Base-by-base conservation (phyloP, 2,113 vertebrate species). In the Leptobrachium ailaonicum region DNA sequence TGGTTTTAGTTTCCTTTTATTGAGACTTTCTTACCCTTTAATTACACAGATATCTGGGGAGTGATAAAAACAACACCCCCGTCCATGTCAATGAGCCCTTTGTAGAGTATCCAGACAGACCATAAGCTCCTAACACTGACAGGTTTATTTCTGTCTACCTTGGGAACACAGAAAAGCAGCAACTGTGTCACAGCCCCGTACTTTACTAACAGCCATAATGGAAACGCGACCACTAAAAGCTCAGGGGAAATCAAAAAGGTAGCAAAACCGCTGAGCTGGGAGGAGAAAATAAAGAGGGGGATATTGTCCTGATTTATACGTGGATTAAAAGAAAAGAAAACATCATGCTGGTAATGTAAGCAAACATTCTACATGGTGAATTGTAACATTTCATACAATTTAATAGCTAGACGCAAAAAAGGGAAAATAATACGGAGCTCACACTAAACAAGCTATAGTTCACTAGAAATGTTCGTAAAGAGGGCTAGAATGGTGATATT, bases 101-200 rank as follows among this genome's bases (percentile, higher is more conserved):
- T 77, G 75, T 77, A 69, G 50, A 13, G 66, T 70, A 43, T n/a
- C 41, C 14, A 45, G 32, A 64, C 56, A 40, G 75, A 70, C 56
- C 54, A 64, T 41, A 58, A 69, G 41, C 75, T 77, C 50, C 75
- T 77, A 10, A n/a, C 56, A 53, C 20, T 69, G 66, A 77, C 75
- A 77, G 75, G 9, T 77, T 77, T 77, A 77, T 77, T 70, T 77
- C 75, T 40, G 75, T 77, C 75, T 77, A 64, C 66, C 58, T 69
- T 42, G 41, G 66, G 75, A 50, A 58, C 41, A 60, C 12, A 77
- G 68, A 68, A 77, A 32, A 58, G 41, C 42, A 58, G 75, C 67
- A 12, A 40, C 41, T 58, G 75, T 60, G 53, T 60, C 66, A 58
- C 14, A 58, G 75, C 66, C 66, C 75, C 50, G 12, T 69, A 40